phyloP scores from a whole-genome alignment of 2,888 invertebrate genomes.

The Sthenelais limicola region DNA sequence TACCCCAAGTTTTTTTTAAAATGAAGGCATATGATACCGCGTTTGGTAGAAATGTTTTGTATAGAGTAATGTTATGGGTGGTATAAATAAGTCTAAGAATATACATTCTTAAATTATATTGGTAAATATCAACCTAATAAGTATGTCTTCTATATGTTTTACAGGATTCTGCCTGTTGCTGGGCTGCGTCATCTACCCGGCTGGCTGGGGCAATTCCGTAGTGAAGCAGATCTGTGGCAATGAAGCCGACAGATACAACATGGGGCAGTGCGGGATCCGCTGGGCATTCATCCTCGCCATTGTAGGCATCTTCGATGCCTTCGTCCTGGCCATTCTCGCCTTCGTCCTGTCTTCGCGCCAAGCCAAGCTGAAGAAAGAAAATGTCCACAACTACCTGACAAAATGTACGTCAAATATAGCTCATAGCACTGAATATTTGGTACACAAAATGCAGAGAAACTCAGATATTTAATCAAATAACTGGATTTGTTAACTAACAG shows the following conservation, averaged over 20 bases:
- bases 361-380: constrained; percentile 61
- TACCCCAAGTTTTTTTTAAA: too few relatives aligned
- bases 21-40: too few relatives aligned
- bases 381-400: constrained; percentile 54
- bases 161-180: constrained; percentile 89
- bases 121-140: too few relatives aligned
- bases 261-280: constrained; percentile 86
- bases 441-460: too few relatives aligned
- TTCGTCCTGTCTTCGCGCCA: constrained; percentile 94
- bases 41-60: too few relatives aligned
- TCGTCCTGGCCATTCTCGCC: constrained; percentile 89
- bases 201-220: constrained; percentile 89
- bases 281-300: constrained; percentile 91
- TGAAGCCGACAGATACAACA: constrained; percentile 79
- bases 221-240: constrained; percentile 90
- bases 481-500: too few relatives aligned
- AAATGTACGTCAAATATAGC: constrained; percentile 65
- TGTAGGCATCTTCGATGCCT: constrained; percentile 87
- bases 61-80: too few relatives aligned
- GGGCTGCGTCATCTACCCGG: constrained; percentile 90
- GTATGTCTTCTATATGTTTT: too few relatives aligned
- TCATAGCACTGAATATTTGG: too few relatives aligned
- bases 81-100: too few relatives aligned
- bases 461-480: too few relatives aligned
- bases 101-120: too few relatives aligned